A percentile compares a stretch with the other conserved stretches of the same genome.
Evolutionary conservation across 2,113 vertebrate genomes (phyloP).

Genomic region (Odobenus rosmarus): DNA sequence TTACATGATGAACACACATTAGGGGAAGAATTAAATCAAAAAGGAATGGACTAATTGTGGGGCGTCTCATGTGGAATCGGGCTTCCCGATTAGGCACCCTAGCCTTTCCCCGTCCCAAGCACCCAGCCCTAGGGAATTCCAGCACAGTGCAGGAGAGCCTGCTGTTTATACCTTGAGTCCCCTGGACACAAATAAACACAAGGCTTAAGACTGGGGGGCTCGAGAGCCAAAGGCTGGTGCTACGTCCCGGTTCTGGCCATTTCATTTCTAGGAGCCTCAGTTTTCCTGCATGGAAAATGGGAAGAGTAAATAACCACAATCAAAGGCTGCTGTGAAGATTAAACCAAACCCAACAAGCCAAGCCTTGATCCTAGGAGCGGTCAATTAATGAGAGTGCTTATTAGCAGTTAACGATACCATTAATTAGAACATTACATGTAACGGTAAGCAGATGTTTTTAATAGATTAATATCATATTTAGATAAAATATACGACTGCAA

Average conservation of each 20-base stretch:
- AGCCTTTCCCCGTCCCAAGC: neutral
- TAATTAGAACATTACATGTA: neutral
- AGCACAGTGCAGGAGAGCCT: neutral
- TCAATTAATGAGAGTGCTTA: neutral
- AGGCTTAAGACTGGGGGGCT: accelerated
- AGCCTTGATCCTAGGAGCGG: neutral
- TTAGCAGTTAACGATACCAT: neutral
- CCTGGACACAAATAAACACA: neutral
- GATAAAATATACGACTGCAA: neutral
- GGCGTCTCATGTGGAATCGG: neutral
- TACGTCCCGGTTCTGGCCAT: neutral
- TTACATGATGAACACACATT: neutral
- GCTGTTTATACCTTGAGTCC: neutral
- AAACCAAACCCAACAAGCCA: neutral
- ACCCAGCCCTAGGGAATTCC: neutral
- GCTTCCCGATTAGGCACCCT: neutral
- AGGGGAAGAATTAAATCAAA: constrained; percentile 60
- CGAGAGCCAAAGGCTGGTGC: neutral
- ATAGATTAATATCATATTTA: neutral
- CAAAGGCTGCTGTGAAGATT: neutral
- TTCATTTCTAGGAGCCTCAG: neutral
- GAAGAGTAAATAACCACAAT: neutral
- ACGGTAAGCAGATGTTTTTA: neutral
- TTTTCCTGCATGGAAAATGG: constrained; percentile 15
- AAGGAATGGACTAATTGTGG: constrained; percentile 57